Conservation (phyloP, 2,797 vertebrate species). For the Neosilurus mollespiculum region DNA sequence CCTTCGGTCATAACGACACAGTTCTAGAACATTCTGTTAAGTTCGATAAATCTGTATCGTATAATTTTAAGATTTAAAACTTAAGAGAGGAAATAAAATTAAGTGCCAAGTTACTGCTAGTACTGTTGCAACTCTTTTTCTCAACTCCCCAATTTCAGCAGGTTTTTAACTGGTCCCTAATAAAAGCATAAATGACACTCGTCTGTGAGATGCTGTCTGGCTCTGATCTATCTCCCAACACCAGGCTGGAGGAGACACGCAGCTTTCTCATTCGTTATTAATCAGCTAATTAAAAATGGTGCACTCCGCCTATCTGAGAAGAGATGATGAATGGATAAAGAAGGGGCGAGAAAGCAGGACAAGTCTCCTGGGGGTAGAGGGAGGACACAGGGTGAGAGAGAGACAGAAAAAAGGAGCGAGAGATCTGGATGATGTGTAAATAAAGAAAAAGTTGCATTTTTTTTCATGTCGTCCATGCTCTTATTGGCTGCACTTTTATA, state of each 20-base stretch:
- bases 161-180: neutral
- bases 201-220: conserved; percentile 20
- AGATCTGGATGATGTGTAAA: conserved; percentile 33
- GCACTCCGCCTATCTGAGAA: conserved; percentile 49
- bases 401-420: conserved; percentile 32
- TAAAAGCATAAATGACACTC: conserved; percentile 24
- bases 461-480: neutral
- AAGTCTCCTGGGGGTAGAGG: conserved; percentile 60
- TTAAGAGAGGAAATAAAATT: neutral
- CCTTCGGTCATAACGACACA: neutral
- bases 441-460: conserved; percentile 7
- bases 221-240: conserved; percentile 24
- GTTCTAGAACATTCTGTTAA: neutral
- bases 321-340: conserved; percentile 55
- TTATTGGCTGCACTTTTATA: neutral
- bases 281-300: conserved; percentile 58
- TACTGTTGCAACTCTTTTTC: neutral
- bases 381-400: conserved; percentile 41
- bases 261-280: conserved; percentile 55
- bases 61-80: neutral
- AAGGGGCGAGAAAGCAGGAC: conserved; percentile 67
- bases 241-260: conserved; percentile 26
- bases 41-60: neutral
- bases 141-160: no score
- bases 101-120: neutral